Conservation (phyloP, 1,140 invertebrate genomes). For the Mamestra configurata region DNA sequence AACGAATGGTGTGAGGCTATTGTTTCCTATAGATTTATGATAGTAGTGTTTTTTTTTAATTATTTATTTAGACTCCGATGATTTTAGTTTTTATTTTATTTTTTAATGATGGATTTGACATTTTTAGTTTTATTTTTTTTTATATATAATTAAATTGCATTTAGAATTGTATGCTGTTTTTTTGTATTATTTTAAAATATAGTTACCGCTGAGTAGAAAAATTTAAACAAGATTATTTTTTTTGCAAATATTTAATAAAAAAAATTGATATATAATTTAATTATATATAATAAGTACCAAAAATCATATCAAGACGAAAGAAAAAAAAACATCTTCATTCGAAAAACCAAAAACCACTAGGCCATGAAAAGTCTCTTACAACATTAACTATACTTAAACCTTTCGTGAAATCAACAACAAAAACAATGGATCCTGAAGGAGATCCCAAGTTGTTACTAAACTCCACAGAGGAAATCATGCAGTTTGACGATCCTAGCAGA, state of each 20-base stretch:
- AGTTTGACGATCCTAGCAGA: slow-evolving; percentile 63
- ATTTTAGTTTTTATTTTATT: slow-evolving; percentile 19
- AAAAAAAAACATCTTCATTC: not conserved
- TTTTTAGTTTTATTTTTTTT: slow-evolving; percentile 31
- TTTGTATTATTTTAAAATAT: not conserved
- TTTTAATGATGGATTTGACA: not conserved
- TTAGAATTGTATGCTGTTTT: not conserved
- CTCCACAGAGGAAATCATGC: slow-evolving; percentile 43
- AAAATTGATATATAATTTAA: too few relatives aligned
- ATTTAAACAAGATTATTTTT: too few relatives aligned
- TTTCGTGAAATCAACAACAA: not conserved
- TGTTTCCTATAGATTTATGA: slow-evolving; percentile 65
- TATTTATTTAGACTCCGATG: not conserved
- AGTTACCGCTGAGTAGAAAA: too few relatives aligned
- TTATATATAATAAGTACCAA: not conserved
- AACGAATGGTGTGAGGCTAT: slow-evolving; percentile 66
- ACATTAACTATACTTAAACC: not conserved
- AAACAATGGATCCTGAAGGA: not conserved
- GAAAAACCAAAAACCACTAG: not conserved
- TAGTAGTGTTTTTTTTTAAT: not conserved
- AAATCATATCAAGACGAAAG: not conserved
- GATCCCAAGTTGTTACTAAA: not conserved
- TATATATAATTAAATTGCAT: slow-evolving; percentile 11
- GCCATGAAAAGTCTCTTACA: not conserved
- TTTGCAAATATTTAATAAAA: too few relatives aligned